phyloP scores from a whole-genome alignment of 1,140 invertebrate species.

The Arion vulgaris region DNA sequence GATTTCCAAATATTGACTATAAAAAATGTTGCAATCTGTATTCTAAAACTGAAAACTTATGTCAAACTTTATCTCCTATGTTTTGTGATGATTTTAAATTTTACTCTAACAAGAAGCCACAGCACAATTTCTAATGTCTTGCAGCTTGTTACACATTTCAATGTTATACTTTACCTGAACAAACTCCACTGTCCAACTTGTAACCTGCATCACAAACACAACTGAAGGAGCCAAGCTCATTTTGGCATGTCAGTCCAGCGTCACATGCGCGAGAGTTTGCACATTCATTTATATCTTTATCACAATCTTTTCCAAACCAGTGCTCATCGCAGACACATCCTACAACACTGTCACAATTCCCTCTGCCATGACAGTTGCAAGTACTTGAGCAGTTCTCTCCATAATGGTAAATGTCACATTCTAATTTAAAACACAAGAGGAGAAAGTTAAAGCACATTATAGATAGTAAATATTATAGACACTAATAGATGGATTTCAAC shows the following conservation, averaged over 20 bases:
- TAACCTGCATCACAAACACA: slow-evolving; percentile 41
- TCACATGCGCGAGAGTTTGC: background rate
- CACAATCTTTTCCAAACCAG: slow-evolving; percentile 39
- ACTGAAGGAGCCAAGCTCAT: slow-evolving; percentile 35
- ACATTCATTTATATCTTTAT: slow-evolving; percentile 42
- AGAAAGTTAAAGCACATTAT: no score
- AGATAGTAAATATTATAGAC: no score
- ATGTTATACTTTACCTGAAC: slow-evolving; percentile 32
- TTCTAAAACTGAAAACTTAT: no score
- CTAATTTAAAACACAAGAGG: background rate
- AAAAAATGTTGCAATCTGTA: no score
- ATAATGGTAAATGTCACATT: slow-evolving; percentile 11
- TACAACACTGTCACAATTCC: slow-evolving; percentile 33
- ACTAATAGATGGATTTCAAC: no score
- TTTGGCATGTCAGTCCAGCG: slow-evolving; percentile 7
- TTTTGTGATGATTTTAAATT: no score
- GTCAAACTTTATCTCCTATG: no score
- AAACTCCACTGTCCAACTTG: slow-evolving; percentile 11
- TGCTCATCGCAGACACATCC: slow-evolving; percentile 39
- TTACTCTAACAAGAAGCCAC: no score
- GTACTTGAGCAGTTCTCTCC: slow-evolving; percentile 30
- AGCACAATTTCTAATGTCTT: no score
- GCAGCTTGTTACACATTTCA: no score
- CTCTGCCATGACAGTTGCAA: slow-evolving; percentile 36
- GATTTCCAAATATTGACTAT: no score